Evolutionary conservation across 2,888 invertebrate species (phyloP).

Genomic region (Meghimatium bilineatum): DNA sequence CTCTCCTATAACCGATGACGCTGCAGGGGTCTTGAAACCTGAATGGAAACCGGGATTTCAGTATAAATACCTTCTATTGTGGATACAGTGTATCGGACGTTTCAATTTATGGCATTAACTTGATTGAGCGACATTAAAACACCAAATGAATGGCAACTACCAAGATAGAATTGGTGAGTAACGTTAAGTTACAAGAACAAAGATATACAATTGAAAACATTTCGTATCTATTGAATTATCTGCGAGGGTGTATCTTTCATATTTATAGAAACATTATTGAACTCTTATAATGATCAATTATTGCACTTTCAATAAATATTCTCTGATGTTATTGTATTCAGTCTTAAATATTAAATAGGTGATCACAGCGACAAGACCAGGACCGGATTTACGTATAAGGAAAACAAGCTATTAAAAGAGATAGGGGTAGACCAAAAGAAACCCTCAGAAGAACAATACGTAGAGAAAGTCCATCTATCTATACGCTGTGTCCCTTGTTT

Average conservation of each 20-base stretch:
- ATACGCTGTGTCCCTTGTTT: no score
- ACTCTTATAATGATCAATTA: no score
- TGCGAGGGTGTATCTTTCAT: background rate
- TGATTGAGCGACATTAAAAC: background rate
- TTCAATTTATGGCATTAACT: background rate
- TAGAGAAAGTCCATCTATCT: no score
- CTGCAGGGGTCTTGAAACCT: background rate
- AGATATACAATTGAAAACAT: background rate
- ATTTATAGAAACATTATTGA: background rate
- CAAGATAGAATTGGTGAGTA: background rate
- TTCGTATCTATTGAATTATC: background rate
- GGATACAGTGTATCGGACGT: background rate
- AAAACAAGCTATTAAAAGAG: no score
- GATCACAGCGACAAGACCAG: no score
- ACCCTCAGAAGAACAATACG: no score
- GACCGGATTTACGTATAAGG: no score
- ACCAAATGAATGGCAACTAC: background rate
- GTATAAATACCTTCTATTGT: background rate
- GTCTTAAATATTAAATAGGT: no score
- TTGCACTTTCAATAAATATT: no score
- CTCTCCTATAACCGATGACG: background rate
- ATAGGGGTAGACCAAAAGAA: no score
- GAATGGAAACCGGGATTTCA: background rate
- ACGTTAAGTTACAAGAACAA: background rate
- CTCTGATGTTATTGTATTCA: no score